These are phyloP conservation scores for Meliscaeva auricollis DNA, from an alignment of 2,888 invertebrate species.

Conservation along the genomic window DNA sequence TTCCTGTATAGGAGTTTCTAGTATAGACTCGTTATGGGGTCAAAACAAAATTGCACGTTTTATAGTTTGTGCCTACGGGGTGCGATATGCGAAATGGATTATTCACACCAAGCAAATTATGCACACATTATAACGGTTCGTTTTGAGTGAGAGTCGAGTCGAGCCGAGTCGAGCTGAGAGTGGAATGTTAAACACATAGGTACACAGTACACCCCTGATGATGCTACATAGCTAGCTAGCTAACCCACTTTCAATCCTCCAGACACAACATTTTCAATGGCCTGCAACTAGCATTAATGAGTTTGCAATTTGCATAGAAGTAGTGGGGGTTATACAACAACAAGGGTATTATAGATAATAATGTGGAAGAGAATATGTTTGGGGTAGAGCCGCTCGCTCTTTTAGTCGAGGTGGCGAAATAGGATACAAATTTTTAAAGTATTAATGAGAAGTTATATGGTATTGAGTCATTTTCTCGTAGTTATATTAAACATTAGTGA, in stretches of 20 bases:
- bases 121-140: slow-evolving; percentile 62
- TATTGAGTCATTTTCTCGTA: too few relatives aligned
- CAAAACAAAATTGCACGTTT: slow-evolving; percentile 61
- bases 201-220: neutral
- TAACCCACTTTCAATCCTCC: neutral
- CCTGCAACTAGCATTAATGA: slow-evolving; percentile 69
- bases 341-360: slow-evolving; percentile 8
- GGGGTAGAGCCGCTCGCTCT: neutral
- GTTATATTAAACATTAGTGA: too few relatives aligned
- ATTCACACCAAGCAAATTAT: slow-evolving; percentile 70
- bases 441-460: too few relatives aligned
- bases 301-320: slow-evolving; percentile 72
- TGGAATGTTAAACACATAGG: slow-evolving; percentile 7
- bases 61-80: slow-evolving; percentile 25
- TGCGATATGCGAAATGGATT: slow-evolving; percentile 61
- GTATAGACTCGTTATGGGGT: slow-evolving; percentile 23
- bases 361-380: slow-evolving; percentile 5
- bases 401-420: neutral
- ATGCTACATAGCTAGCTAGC: too few relatives aligned
- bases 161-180: slow-evolving; percentile 22
- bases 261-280: slow-evolving; percentile 53
- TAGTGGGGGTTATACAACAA: slow-evolving; percentile 46
- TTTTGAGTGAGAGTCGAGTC: slow-evolving; percentile 16
- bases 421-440: neutral
- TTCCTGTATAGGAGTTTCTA: too few relatives aligned